Evolutionary conservation across 1,140 invertebrate species (phyloP).

Genomic region (Elysia chlorotica): DNA sequence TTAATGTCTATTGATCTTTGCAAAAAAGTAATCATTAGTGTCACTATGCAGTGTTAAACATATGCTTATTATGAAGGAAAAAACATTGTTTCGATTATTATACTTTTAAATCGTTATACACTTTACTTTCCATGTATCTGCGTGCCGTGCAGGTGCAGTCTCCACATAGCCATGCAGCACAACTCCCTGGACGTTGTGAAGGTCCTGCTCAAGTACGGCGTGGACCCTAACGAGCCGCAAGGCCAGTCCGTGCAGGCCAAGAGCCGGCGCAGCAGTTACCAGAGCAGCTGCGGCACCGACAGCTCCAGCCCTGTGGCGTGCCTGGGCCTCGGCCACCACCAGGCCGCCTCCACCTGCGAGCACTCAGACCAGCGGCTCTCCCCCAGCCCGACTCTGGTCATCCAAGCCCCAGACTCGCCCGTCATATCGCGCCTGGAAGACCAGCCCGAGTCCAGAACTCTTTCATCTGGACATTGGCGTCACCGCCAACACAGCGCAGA

Average conservation of each 20-base stretch:
- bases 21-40: too few relatives aligned
- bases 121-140: too few relatives aligned
- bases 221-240: constrained; percentile 66
- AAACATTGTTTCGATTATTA: too few relatives aligned
- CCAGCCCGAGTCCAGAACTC: not conserved
- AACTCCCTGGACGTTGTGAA: constrained; percentile 67
- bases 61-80: too few relatives aligned
- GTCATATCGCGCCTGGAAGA: not conserved
- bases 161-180: constrained; percentile 68
- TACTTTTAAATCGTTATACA: too few relatives aligned
- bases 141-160: constrained; percentile 61
- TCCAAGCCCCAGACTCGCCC: not conserved
- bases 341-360: too few relatives aligned
- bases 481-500: too few relatives aligned
- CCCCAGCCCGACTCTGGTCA: not conserved
- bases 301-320: not conserved
- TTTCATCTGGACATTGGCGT: not conserved
- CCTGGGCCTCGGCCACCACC: too few relatives aligned
- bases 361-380: too few relatives aligned
- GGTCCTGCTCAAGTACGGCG: constrained; percentile 66
- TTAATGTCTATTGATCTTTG: too few relatives aligned
- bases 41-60: too few relatives aligned
- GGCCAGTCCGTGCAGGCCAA: constrained; percentile 28
- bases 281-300: constrained; percentile 10
- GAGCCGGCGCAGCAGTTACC: constrained; percentile 6